A percentile compares a stretch with the other conserved stretches of the same genome.
Evolutionary conservation across 2,797 vertebrate genomes (phyloP).

Genomic region (Leuciscus waleckii): DNA sequence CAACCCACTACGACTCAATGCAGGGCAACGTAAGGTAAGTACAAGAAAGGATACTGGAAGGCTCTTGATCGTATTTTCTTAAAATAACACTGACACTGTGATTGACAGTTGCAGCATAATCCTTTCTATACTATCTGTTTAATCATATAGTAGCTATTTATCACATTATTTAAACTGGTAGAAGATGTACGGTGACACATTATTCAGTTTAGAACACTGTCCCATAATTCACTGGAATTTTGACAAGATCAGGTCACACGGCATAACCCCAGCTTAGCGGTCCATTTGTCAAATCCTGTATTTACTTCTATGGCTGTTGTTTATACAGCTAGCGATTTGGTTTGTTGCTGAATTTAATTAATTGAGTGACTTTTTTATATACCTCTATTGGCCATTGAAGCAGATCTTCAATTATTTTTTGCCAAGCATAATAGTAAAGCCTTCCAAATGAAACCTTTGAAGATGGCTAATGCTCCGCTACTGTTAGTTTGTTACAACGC

Average conservation of each 20-base stretch:
- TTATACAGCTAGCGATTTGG: constrained; percentile 13
- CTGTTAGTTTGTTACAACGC: constrained; percentile 29
- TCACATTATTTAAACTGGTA: neutral
- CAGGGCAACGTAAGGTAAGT: constrained; percentile 60
- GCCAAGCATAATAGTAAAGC: constrained; percentile 13
- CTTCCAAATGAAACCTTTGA: constrained; percentile 39
- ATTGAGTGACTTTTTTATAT: neutral
- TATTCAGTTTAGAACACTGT: neutral
- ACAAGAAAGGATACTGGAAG: neutral
- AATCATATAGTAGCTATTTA: neutral
- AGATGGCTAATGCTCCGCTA: constrained; percentile 36
- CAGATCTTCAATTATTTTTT: constrained; percentile 41
- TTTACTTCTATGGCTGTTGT: constrained; percentile 22
- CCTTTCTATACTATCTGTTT: neutral
- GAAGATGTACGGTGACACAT: neutral
- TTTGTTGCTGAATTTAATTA: constrained; percentile 25
- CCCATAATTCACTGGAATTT: constrained; percentile 25
- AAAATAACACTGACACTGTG: neutral
- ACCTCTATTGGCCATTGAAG: constrained; percentile 1
- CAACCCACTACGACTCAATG: constrained; percentile 58
- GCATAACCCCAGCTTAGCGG: constrained; percentile 7
- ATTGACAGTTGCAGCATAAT: constrained; percentile 4
- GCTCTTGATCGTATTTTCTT: neutral
- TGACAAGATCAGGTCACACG: neutral
- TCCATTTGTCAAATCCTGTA: constrained; percentile 39